phyloP scores from a whole-genome alignment of 2,888 invertebrate species.

The Tenthredo livida region DNA sequence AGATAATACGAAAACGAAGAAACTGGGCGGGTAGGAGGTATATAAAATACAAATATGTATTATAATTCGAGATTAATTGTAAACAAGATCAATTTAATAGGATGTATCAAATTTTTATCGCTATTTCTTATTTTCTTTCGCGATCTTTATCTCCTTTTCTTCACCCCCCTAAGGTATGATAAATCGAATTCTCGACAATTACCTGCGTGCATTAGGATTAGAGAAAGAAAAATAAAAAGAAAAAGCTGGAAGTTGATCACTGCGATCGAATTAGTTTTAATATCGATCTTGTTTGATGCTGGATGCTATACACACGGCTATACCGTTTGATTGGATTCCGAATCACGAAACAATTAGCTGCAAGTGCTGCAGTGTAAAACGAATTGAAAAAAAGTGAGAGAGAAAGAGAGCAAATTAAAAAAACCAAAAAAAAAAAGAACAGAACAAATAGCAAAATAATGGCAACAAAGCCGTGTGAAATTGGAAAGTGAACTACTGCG shows the following conservation, averaged over 20 bases:
- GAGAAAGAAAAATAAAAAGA: not conserved
- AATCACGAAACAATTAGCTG: not conserved
- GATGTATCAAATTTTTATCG: no score
- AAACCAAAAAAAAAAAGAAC: no score
- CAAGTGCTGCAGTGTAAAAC: not conserved
- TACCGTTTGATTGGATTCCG: not conserved
- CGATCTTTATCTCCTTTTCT: no score
- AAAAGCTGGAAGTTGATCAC: not conserved
- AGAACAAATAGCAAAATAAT: not conserved
- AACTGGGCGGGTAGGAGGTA: no score
- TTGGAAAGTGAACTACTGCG: conserved; percentile 50
- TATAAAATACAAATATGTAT: no score
- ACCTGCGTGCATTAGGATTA: not conserved
- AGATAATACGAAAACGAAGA: no score
- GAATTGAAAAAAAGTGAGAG: not conserved
- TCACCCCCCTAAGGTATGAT: not conserved
- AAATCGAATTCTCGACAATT: not conserved
- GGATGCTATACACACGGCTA: not conserved
- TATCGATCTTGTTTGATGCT: not conserved
- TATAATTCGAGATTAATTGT: not conserved
- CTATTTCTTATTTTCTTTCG: no score
- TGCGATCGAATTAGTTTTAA: not conserved
- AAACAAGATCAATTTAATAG: no score
- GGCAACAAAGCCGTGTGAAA: conserved; percentile 12
- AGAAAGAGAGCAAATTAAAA: not conserved